Base-by-base conservation (phyloP, 2,797 vertebrate genomes). In the Protosalanx chinensis region DNA sequence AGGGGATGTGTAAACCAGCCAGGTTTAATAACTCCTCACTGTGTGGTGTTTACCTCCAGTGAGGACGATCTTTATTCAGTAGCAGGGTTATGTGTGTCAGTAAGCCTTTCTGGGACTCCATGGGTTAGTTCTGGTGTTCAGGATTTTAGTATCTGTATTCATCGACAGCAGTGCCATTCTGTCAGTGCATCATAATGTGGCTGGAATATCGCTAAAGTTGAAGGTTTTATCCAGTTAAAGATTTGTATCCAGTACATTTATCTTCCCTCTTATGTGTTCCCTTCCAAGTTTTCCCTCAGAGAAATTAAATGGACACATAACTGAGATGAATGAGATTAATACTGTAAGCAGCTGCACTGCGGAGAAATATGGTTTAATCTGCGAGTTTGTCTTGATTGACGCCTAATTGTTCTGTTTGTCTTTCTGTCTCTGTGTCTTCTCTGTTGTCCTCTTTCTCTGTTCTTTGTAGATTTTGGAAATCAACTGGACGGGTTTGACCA, bases 401-500 rank as follows among this genome's bases (percentile, higher is more conserved):
- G n/a, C 15, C 15, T 56, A 56, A 56, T 56, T 7, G 18, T 46
- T 46, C 3, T 6, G 16, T 41, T 15, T 65, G 20, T 23, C 37
- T 49, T 6, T 51, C 41, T 51, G 64, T 27, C 4, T 30, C 60
- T 62, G 15, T 62, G 12, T 30, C 60, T 0, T 30, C 20, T 30
- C 20, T 20, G 3, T 20, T 29, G 57, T 29, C 35, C 64, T 32
- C 67, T 16, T 16, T 53, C 68, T 79, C 81, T 78, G 64, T 70
- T 56, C 68, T 33, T 77, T 82, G 75, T 82, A 99, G 97, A 93
- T 98, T 58, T 82, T 99, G 82, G 97, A 99, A 86, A 95, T 99
- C 82, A 97, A 95, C 88, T 99, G 98, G 98, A 97, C 96, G 1
- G 98, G 98, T 76, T 91, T 99, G 84, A 97, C 96, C 57, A 99